A percentile compares a stretch with the other conserved stretches of the same genome.
These are phyloP conservation scores for Steinernema scapterisci DNA, from an alignment of 2,888 invertebrate species.

Conservation along the genomic window DNA sequence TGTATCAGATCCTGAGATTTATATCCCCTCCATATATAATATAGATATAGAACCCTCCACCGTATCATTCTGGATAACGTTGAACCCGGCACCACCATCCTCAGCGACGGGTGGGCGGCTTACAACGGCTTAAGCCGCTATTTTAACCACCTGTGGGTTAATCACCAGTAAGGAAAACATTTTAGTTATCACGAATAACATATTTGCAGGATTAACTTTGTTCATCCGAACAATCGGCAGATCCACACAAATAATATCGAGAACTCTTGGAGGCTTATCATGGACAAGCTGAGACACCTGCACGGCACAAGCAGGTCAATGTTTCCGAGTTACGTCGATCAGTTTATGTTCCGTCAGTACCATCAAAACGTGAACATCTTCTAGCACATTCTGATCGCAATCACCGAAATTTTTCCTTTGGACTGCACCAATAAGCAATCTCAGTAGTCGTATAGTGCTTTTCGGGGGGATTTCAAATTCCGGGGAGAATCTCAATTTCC, in stretches of 20 bases:
- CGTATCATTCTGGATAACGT: background rate
- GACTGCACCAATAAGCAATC: too few relatives aligned
- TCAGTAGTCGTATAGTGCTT: too few relatives aligned
- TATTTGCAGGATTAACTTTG: background rate
- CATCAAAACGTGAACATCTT: background rate
- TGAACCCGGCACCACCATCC: background rate
- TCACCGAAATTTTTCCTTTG: too few relatives aligned
- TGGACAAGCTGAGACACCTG: background rate
- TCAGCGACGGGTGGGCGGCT: background rate
- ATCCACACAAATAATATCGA: background rate
- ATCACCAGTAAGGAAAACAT: background rate
- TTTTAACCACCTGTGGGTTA: background rate
- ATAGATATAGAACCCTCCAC: background rate
- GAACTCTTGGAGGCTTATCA: background rate
- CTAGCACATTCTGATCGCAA: background rate
- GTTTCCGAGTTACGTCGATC: background rate
- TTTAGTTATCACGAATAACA: background rate
- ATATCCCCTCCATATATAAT: too few relatives aligned
- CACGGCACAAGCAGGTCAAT: background rate
- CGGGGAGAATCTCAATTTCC: too few relatives aligned
- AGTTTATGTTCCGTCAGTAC: background rate
- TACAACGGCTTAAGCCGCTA: background rate
- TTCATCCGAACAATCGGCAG: background rate
- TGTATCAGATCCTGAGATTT: too few relatives aligned
- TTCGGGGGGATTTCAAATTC: too few relatives aligned